A percentile compares a stretch with the other conserved stretches of the same genome.
Evolutionary conservation across 2,888 invertebrate species (phyloP).

Genomic region (Macrophya alboannulata): DNA sequence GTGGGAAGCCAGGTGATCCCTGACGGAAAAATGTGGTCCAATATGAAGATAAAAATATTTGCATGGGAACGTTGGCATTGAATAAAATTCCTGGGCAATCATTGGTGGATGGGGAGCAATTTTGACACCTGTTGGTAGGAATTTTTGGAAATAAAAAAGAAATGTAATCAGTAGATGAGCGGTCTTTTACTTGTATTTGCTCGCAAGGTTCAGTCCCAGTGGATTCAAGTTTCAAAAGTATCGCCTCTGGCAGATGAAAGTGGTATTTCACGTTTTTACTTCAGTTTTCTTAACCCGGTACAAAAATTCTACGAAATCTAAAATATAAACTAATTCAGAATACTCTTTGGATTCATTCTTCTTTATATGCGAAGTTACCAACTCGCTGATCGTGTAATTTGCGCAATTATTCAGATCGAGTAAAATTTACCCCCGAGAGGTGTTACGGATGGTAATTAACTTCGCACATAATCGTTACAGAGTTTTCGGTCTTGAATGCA

Average conservation of each 20-base stretch:
- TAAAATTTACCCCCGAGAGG: neutral
- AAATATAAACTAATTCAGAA: neutral
- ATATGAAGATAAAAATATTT: neutral
- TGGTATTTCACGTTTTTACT: neutral
- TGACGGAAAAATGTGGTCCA: neutral
- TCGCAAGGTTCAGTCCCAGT: neutral
- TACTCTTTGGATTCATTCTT: neutral
- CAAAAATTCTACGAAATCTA: neutral
- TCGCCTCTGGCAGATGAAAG: neutral
- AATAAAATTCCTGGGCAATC: neutral
- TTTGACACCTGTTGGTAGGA: slow-evolving; percentile 27
- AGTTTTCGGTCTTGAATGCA: neutral
- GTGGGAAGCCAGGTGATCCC: neutral
- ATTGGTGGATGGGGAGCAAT: neutral
- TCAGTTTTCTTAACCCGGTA: neutral
- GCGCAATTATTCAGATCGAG: neutral
- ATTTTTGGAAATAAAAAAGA: neutral
- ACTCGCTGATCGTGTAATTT: neutral
- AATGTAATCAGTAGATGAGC: neutral
- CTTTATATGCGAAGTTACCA: neutral
- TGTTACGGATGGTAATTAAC: neutral
- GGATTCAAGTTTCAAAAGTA: slow-evolving; percentile 1
- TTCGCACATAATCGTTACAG: neutral
- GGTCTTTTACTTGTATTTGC: neutral
- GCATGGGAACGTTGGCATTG: neutral